Base-by-base conservation (phyloP, 1,140 invertebrate genomes). In the Batillaria attramentaria region DNA sequence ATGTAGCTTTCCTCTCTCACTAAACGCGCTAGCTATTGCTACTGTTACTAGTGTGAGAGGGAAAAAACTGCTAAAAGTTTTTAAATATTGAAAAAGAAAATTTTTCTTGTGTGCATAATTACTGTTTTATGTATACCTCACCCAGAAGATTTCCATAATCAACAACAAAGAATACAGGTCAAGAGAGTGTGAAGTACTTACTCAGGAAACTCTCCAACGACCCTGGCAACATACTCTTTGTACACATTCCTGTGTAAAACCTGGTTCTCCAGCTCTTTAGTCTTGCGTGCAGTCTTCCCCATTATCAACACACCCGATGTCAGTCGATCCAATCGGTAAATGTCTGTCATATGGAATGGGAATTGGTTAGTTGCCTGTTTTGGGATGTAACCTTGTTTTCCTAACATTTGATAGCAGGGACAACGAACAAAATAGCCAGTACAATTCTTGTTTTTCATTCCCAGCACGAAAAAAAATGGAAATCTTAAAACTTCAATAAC, bases 201-300 rank as follows among this genome's bases (percentile, higher is more conserved):
- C 95, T 96, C 95, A 16, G 98, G 98, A 92, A 99, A 99, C 88
- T 95, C 94, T 69, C 99, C 99, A 83, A 97, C 97, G 0, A 99
- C 98, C 83, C 97, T 93, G 91, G 97, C 98, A 0, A 99, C 94
- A 91, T 99, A 99, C 89, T 99, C 97, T 91, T 99, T 99, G 85
- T 95, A 94, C 3, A 99, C 96, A 89, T 96, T 93, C 86, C 97
- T 92, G 87, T 97, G 96, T 83, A 95, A 93, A 79, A 99, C 97
- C 92, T 98, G 96, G 20, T 85, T 82, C 57, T 86, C 85, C 60
- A 88, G 73, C 66, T 86, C 73, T 28, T 80, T 79, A 4, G 88
- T 87, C 42, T 57, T 80, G n/a, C 85, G 70, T 57, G 80, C 54
- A 62, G 89, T 98, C 85, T 97, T 94, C 3, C 97, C 97, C 89